phyloP scores from a whole-genome alignment of 2,888 invertebrate genomes.

The Hyposoter dolosus region DNA sequence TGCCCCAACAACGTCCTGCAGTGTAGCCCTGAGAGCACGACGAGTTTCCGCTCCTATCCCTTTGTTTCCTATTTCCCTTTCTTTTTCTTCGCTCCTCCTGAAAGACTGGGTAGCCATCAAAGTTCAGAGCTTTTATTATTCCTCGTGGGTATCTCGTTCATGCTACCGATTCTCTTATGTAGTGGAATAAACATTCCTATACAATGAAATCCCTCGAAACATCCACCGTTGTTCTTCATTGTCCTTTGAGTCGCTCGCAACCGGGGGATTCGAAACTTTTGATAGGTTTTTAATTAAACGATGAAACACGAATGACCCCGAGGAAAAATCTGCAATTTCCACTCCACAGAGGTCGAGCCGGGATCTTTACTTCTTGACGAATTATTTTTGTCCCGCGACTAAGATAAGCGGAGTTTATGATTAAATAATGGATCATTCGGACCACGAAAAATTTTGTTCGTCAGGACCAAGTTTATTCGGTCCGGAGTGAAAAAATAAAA shows the following conservation, averaged over 20 bases:
- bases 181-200: background rate
- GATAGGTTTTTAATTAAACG: background rate
- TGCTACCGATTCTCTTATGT: conserved; percentile 14
- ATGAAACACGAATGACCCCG: background rate
- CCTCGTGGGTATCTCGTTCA: conserved; percentile 45
- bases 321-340: background rate
- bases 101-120: conserved; percentile 31
- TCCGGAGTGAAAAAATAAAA: background rate
- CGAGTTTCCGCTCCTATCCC: conserved; percentile 19
- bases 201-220: conserved; percentile 31
- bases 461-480: background rate
- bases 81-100: background rate
- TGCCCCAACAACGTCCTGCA: conserved; percentile 36
- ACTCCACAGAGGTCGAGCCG: too few relatives aligned
- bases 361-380: background rate
- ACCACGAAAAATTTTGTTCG: background rate
- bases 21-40: conserved; percentile 32
- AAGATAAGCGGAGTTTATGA: background rate
- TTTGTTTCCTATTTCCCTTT: conserved; percentile 12
- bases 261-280: background rate
- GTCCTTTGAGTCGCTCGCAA: background rate
- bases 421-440: background rate
- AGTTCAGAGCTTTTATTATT: conserved; percentile 61
- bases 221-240: background rate
- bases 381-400: conserved; percentile 20